Evolutionary conservation across 2,888 invertebrate species (phyloP).

Genomic region (Brenthis hecate): DNA sequence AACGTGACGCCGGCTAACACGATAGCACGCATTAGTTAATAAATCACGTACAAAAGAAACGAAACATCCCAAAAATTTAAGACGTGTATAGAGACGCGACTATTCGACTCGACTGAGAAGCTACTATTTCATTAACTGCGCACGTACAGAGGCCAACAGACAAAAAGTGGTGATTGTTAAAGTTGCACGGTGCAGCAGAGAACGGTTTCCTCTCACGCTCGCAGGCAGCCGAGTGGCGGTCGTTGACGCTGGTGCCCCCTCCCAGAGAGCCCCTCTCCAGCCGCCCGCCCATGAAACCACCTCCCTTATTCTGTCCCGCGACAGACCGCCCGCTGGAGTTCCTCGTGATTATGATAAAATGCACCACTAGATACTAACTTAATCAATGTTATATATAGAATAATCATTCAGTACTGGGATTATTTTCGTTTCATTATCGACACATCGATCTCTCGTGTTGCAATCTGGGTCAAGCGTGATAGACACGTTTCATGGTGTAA

Average conservation of each 20-base stretch:
- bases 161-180: slow-evolving; percentile 28
- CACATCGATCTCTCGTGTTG: slow-evolving; percentile 51
- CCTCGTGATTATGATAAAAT: slow-evolving; percentile 15
- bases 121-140: slow-evolving; percentile 25
- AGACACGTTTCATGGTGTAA: slow-evolving; percentile 28
- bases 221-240: slow-evolving; percentile 75
- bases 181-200: slow-evolving; percentile 51
- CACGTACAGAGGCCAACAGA: slow-evolving; percentile 21
- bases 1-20: slow-evolving; percentile 50
- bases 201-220: slow-evolving; percentile 66
- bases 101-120: slow-evolving; percentile 19
- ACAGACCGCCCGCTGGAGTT: slow-evolving; percentile 27
- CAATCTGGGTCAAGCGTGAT: slow-evolving; percentile 54
- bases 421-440: slow-evolving; percentile 38
- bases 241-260: slow-evolving; percentile 74
- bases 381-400: not conserved
- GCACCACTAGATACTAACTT: slow-evolving; percentile 10
- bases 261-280: slow-evolving; percentile 65
- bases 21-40: slow-evolving; percentile 50
- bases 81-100: slow-evolving; percentile 24
- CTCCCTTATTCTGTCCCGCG: slow-evolving; percentile 38
- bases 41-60: slow-evolving; percentile 34
- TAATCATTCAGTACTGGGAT: not conserved
- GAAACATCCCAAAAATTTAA: slow-evolving; percentile 21
- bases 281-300: slow-evolving; percentile 75